Conservation (phyloP, 1,140 invertebrate species). For the Cheumatopsyche charites region DNA sequence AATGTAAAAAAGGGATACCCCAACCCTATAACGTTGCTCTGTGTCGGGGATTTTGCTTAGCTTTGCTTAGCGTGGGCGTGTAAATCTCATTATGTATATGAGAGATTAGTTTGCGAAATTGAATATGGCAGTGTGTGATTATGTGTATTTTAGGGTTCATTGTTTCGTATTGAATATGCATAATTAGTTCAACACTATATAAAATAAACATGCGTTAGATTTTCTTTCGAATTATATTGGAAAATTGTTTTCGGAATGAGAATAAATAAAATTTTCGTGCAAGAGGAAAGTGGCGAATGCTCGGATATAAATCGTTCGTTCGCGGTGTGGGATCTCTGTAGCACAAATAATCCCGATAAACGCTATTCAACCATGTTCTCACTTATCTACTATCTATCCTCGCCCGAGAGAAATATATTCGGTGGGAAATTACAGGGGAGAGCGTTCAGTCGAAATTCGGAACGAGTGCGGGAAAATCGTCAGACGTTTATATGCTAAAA, state of each 20-base stretch:
- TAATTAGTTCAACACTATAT: no score
- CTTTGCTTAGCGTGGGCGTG: background rate
- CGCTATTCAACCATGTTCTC: slow-evolving; percentile 32
- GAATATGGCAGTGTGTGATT: no score
- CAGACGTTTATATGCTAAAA: no score
- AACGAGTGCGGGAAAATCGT: background rate
- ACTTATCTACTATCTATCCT: slow-evolving; percentile 29
- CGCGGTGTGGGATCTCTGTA: slow-evolving; percentile 3
- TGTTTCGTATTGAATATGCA: no score
- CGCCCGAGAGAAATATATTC: background rate
- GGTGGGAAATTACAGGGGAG: background rate
- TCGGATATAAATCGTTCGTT: slow-evolving; percentile 35
- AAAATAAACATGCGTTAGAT: no score
- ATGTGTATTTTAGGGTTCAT: no score
- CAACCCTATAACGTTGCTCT: background rate
- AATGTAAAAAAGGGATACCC: no score
- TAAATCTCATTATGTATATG: no score
- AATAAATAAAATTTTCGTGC: no score
- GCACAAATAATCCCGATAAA: slow-evolving; percentile 37
- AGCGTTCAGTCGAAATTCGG: background rate
- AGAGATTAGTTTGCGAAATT: no score
- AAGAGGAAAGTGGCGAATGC: background rate
- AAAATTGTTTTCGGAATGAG: no score
- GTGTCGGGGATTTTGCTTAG: background rate
- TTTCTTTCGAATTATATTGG: no score